Percentiles rank a stretch among this genome's conserved stretches.
These are phyloP conservation scores for Allacma fusca DNA, from an alignment of 2,888 invertebrate species.

Conservation along the genomic window DNA sequence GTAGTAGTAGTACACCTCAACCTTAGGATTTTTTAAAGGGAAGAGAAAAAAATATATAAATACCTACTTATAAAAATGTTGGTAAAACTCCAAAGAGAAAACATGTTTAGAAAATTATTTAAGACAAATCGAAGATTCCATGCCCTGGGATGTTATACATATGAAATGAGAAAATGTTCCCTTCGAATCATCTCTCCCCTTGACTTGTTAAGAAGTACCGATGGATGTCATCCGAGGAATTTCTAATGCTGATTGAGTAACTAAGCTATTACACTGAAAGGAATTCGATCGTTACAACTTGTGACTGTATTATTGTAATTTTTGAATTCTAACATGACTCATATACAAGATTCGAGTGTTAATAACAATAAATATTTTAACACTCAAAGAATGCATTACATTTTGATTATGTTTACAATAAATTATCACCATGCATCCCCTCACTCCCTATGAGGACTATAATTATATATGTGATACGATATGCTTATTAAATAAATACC, in stretches of 20 bases:
- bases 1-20: too few relatives aligned
- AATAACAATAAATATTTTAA: conserved; percentile 16
- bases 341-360: conserved; percentile 3
- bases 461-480: neutral
- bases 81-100: conserved; percentile 6
- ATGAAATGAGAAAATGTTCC: conserved; percentile 27
- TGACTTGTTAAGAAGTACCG: too few relatives aligned
- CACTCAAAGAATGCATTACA: conserved; percentile 8
- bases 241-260: conserved; percentile 18
- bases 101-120: conserved; percentile 16
- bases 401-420: neutral
- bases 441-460: neutral
- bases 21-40: too few relatives aligned
- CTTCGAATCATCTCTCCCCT: neutral
- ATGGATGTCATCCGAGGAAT: conserved; percentile 29
- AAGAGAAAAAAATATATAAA: neutral
- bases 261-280: conserved; percentile 7
- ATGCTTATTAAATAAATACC: too few relatives aligned
- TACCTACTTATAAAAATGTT: conserved; percentile 3
- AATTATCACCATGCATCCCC: neutral
- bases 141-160: conserved; percentile 5
- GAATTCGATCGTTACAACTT: neutral
- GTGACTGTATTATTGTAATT: neutral
- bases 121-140: conserved; percentile 16
- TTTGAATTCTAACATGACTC: neutral